phyloP scores from a whole-genome alignment of 1,140 invertebrate species.

The Aradophagus sp. region DNA sequence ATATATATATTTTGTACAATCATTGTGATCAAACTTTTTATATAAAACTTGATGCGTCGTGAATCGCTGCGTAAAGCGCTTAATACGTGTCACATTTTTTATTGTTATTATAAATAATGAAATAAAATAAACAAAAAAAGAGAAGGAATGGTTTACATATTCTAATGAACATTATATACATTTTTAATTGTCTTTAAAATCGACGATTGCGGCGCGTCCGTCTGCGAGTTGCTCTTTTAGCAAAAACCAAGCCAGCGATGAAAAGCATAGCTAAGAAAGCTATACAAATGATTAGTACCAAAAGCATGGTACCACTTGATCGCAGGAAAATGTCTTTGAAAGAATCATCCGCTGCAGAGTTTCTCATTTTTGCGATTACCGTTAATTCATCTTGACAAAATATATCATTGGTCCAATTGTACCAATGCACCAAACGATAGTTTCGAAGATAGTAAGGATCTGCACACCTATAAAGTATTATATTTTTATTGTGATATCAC shows the following conservation, averaged over 20 bases:
- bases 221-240: constrained; percentile 22
- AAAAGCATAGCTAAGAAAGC: constrained; percentile 27
- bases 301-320: constrained; percentile 21
- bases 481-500: neutral
- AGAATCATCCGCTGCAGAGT: neutral
- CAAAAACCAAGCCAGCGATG: constrained; percentile 16
- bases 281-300: constrained; percentile 14
- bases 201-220: constrained; percentile 36
- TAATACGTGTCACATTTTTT: neutral
- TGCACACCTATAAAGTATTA: constrained; percentile 55
- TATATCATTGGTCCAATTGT: constrained; percentile 60
- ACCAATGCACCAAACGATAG: constrained; percentile 66
- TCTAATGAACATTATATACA: no score
- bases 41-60: no score
- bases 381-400: constrained; percentile 58
- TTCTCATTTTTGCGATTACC: constrained; percentile 35
- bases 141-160: constrained; percentile 19
- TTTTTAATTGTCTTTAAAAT: constrained; percentile 24
- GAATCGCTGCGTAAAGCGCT: no score
- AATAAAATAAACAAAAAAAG: constrained; percentile 17
- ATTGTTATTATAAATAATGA: constrained; percentile 16
- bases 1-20: no score
- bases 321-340: constrained; percentile 15
- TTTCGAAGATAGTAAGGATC: constrained; percentile 53
- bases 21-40: no score